Conservation (phyloP, 2,888 invertebrate genomes). For the Andrena trimmerana region DNA sequence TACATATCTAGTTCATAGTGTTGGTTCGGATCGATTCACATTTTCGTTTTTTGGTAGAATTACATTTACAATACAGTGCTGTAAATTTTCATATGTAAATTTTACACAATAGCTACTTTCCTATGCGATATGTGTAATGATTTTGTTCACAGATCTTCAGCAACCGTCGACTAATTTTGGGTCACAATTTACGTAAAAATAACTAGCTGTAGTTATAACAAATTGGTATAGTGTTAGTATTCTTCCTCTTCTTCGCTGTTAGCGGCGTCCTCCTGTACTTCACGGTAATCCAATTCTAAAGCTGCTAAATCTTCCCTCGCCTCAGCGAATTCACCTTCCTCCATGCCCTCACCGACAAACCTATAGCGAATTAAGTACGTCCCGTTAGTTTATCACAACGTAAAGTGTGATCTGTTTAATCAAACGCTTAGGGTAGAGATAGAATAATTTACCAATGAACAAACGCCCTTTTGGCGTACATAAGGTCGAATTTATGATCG, state of each 20-base stretch:
- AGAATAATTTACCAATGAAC: slow-evolving; percentile 75
- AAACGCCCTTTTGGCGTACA: slow-evolving; percentile 79
- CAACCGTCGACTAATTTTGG: too few species aligned
- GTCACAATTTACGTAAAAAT: too few species aligned
- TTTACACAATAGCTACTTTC: too few species aligned
- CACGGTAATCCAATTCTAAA: slow-evolving; percentile 80
- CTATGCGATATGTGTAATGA: too few species aligned
- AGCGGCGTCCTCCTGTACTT: slow-evolving; percentile 77
- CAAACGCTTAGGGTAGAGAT: not conserved
- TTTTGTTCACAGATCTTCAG: too few species aligned
- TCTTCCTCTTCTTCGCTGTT: slow-evolving; percentile 76
- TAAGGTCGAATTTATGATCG: slow-evolving; percentile 79
- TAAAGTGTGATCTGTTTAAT: not conserved
- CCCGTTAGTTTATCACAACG: not conserved
- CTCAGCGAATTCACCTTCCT: slow-evolving; percentile 79
- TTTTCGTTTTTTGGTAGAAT: too few species aligned
- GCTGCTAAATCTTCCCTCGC: slow-evolving; percentile 79
- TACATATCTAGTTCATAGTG: too few species aligned
- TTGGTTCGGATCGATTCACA: too few species aligned
- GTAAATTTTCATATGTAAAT: too few species aligned
- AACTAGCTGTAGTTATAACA: not conserved
- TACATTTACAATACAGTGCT: too few species aligned
- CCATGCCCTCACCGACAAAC: slow-evolving; percentile 80
- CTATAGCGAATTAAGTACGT: slow-evolving; percentile 44
- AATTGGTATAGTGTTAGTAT: slow-evolving; percentile 50